phyloP scores from a whole-genome alignment of 2,797 vertebrate species.

The Coranthus polyacanthus region DNA sequence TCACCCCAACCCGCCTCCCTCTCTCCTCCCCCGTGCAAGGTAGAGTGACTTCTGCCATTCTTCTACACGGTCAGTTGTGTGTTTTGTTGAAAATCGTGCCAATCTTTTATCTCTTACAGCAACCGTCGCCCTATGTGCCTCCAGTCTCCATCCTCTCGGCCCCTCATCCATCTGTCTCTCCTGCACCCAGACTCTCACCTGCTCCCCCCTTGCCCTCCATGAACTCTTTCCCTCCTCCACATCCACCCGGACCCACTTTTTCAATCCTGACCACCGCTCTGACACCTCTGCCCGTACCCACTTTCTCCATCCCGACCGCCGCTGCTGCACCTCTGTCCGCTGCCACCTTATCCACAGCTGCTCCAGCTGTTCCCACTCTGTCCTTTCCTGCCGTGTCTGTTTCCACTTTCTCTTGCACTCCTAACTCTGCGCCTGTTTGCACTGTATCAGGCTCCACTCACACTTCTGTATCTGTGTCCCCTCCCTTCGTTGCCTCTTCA shows the following conservation, averaged over 20 bases:
- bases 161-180: conserved; percentile 42
- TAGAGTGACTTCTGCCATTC: conserved; percentile 36
- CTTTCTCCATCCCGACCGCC: conserved; percentile 32
- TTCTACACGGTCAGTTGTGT: background rate
- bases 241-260: conserved; percentile 37
- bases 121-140: conserved; percentile 71
- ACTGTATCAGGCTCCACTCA: conserved; percentile 29
- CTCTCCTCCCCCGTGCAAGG: conserved; percentile 83
- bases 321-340: conserved; percentile 31
- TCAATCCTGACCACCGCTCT: conserved; percentile 21
- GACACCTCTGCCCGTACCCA: background rate
- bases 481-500: conserved; percentile 10
- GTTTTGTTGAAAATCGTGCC: conserved; percentile 16
- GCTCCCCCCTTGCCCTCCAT: conserved; percentile 45
- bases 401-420: conserved; percentile 47
- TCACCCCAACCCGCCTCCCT: conserved; percentile 53
- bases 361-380: conserved; percentile 36
- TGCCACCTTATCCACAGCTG: conserved; percentile 28
- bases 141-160: conserved; percentile 36
- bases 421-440: conserved; percentile 29
- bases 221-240: conserved; percentile 43
- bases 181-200: conserved; percentile 35
- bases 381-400: conserved; percentile 40
- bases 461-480: conserved; percentile 2
- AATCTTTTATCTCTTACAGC: conserved; percentile 59